phyloP scores from a whole-genome alignment of 2,113 vertebrate genomes.

The Passer domesticus region DNA sequence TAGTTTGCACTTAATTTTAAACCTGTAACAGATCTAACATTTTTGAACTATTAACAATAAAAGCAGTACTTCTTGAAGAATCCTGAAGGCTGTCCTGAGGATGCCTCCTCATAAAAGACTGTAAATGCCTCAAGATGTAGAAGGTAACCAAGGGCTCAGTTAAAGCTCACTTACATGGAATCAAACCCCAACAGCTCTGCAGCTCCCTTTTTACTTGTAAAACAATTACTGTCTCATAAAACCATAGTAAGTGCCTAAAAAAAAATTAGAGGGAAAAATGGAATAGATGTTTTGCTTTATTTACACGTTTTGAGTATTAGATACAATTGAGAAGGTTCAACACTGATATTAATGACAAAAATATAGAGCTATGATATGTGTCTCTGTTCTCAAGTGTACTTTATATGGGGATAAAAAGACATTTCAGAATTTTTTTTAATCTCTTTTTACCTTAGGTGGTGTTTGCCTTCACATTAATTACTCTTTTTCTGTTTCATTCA shows the following conservation, averaged over 20 bases:
- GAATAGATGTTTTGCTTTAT: neutral
- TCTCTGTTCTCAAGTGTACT: neutral
- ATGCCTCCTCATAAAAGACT: neutral
- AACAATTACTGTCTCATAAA: conserved; percentile 25
- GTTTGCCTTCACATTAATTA: neutral
- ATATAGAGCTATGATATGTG: neutral
- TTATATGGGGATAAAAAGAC: neutral
- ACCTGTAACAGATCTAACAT: neutral
- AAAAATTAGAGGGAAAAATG: neutral
- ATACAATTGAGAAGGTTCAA: neutral
- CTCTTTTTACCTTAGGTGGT: neutral
- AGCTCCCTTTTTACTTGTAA: neutral
- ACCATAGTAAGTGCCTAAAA: neutral
- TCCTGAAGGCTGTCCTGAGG: neutral
- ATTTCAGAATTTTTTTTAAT: neutral
- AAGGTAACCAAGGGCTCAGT: neutral
- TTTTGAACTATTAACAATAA: neutral
- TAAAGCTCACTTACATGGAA: neutral
- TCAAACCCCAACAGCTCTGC: neutral
- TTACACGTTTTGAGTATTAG: neutral
- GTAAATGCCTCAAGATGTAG: neutral
- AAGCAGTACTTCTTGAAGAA: neutral
- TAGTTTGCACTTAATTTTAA: neutral
- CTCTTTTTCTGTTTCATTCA: neutral
- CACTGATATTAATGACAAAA: neutral